A percentile compares a stretch with the other conserved stretches of the same genome.
These are phyloP conservation scores for Hybognathus amarus DNA, from an alignment of 2,797 vertebrate genomes.

Conservation along the genomic window DNA sequence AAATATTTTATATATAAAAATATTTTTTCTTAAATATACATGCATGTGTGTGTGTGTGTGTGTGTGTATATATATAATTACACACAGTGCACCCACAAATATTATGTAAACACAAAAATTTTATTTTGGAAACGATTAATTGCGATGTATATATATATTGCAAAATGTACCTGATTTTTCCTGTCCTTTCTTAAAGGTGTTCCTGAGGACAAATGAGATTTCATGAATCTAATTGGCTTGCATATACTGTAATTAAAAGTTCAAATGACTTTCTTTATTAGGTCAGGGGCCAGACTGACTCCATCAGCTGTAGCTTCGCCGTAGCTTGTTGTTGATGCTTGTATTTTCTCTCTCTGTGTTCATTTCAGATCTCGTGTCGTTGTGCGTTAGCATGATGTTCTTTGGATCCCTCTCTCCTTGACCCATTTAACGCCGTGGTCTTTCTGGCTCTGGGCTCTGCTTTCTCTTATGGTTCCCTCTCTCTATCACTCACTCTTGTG, in stretches of 20 bases:
- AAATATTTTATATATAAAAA: no score
- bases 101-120: no score
- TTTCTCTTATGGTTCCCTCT: not conserved
- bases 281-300: not conserved
- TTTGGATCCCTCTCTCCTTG: constrained; percentile 30
- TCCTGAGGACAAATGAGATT: constrained; percentile 17
- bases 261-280: constrained; percentile 17
- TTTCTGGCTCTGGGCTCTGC: constrained; percentile 10
- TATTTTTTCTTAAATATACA: no score
- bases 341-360: not conserved
- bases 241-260: constrained; percentile 4
- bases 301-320: constrained; percentile 7
- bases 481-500: constrained; percentile 4
- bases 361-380: constrained; percentile 11
- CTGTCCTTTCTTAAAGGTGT: not conserved
- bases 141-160: no score
- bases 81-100: no score
- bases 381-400: constrained; percentile 27
- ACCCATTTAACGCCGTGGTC: constrained; percentile 36
- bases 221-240: not conserved
- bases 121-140: no score
- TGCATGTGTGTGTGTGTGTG: no score
- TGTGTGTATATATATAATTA: no score
- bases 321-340: constrained; percentile 15
- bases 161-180: not conserved